Base-by-base conservation (phyloP, 2,113 vertebrate species). In the Blennius ocellaris region DNA sequence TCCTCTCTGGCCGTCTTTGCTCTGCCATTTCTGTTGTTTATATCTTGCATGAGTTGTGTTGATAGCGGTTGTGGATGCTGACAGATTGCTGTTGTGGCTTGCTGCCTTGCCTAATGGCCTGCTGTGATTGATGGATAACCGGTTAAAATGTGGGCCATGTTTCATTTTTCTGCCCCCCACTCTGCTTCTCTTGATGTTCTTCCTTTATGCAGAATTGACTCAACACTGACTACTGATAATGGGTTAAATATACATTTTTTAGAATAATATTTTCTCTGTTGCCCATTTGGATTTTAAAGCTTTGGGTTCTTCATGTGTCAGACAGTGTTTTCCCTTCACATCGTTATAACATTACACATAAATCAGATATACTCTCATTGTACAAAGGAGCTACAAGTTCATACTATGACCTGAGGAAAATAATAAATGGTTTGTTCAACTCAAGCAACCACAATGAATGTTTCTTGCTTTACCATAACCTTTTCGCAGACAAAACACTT, bases 41-140 rank as follows among this genome's bases (percentile, higher is more conserved):
- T 90, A 75, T 90, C 68, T 82, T 78, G 70, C 51, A 74, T 83
- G 85, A 86, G 79, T 75, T 73, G 80, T 68, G 89, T 69, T 66
- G 67, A 79, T 82, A 84, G 80, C 50, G 41, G 88, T 90, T 82
- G 85, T 83, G 60, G 65, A 80, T 81, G 43, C 81, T 87, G 90
- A 82, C 87, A 87, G 77, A 73, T 78, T 81, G 82, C 67, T 66
- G 78, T 83, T 85, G 78, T 81, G 80, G 75, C 71, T 68, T 86
- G 75, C 77, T 49, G 72, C 84, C 81, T 78, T 12, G 38, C 68
- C 80, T 83, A 83, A 91, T 84, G 73, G 78, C 66, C 66, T 40
- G 8, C 16, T 30, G 55, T 91, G 92, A 93, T 85, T 85, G 81
- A 92, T 86, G 67, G 73, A 65, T 52, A n/a, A 64, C 57, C 43